phyloP scores from a whole-genome alignment of 2,797 vertebrate species.

The Hippoglossus hippoglossus region DNA sequence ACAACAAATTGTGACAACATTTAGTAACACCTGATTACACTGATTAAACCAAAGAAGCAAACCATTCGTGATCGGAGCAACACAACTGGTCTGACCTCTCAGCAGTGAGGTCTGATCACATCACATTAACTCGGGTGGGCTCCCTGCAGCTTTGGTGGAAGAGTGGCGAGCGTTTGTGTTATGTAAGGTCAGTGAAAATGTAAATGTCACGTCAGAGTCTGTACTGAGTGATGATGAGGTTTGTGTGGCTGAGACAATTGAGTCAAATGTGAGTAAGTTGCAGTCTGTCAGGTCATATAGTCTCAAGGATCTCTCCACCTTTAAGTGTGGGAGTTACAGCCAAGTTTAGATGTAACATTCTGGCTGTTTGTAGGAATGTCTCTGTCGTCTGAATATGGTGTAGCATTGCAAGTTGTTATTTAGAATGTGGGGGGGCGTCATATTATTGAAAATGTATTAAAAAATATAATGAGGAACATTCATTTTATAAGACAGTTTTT shows the following conservation, averaged over 20 bases:
- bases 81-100: not conserved
- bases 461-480: not conserved
- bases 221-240: constrained; percentile 5
- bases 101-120: not conserved
- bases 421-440: no score
- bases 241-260: not conserved
- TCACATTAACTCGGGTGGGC: not conserved
- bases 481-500: not conserved
- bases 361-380: no score
- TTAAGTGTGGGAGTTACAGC: no score
- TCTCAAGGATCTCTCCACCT: no score
- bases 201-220: constrained; percentile 12
- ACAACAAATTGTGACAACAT: not conserved
- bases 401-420: not conserved
- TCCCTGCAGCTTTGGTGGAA: constrained; percentile 9
- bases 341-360: no score
- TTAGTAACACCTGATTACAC: not conserved
- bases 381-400: not conserved
- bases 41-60: not conserved
- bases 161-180: not conserved
- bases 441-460: no score
- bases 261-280: constrained; percentile 3
- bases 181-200: constrained; percentile 24
- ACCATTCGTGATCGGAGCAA: not conserved
- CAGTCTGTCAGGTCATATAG: not conserved